Percentiles rank a stretch among this genome's conserved stretches.
These are phyloP conservation scores for Subanguina moxae DNA, from an alignment of 1,140 invertebrate genomes.

Conservation along the genomic window DNA sequence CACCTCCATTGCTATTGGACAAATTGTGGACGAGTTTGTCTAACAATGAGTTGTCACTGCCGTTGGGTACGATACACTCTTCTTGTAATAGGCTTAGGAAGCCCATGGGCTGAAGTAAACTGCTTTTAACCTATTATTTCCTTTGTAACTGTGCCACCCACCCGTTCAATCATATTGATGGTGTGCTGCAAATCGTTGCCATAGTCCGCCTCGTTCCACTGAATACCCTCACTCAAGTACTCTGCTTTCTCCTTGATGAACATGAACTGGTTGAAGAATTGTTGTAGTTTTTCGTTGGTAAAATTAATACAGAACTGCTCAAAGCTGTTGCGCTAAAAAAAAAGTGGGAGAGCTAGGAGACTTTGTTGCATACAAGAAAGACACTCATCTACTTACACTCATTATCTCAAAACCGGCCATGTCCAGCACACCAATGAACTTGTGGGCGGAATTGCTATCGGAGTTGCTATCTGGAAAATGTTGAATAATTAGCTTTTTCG, in stretches of 20 bases:
- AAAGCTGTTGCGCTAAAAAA: constrained; percentile 76
- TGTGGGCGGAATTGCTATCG: not conserved
- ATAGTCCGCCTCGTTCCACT: constrained; percentile 93
- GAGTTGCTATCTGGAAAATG: constrained; percentile 43
- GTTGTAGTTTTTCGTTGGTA: constrained; percentile 88
- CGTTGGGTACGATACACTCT: constrained; percentile 99
- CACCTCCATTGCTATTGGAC: constrained; percentile 9
- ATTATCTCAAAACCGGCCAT: constrained; percentile 99
- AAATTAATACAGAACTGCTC: constrained; percentile 99
- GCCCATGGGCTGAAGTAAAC: constrained; percentile 85
- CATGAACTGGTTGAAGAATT: constrained; percentile 99
- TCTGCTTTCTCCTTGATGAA: constrained; percentile 97
- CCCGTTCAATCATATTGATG: constrained; percentile 99
- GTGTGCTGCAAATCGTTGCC: constrained; percentile 94
- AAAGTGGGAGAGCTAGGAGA: not conserved
- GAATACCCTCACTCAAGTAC: constrained; percentile 76
- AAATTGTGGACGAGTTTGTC: constrained; percentile 74
- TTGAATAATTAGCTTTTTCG: too few species aligned
- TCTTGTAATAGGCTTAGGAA: constrained; percentile 99
- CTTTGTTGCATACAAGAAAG: not conserved
- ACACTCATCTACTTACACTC: constrained; percentile 67
- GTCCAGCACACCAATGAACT: constrained; percentile 84
- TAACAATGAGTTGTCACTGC: constrained; percentile 91
- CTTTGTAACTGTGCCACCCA: constrained; percentile 62
- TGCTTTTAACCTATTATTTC: not conserved